Percentiles rank a stretch among this genome's conserved stretches.
phyloP scores from a whole-genome alignment of 1,140 invertebrate species.

The Agraylea sexmaculata region DNA sequence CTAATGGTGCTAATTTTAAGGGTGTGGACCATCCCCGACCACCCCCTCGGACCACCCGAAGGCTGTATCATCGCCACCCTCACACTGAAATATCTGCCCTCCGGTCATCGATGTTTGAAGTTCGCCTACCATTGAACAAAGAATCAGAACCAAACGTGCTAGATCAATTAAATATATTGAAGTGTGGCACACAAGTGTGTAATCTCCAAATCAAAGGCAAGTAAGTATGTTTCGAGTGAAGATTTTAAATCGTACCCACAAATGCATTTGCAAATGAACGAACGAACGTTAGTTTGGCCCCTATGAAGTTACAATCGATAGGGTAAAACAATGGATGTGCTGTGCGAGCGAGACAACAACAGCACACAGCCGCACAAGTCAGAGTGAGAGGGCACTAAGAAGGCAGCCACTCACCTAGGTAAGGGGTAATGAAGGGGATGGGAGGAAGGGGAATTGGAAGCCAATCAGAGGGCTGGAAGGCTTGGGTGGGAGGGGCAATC shows the following conservation, averaged over 20 bases:
- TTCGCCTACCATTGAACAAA: not conserved
- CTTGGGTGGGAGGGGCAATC: not conserved
- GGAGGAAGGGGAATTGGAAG: conserved; percentile 4
- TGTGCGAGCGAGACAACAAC: not conserved
- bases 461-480: conserved; percentile 3
- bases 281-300: not conserved
- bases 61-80: not conserved
- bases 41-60: conserved; percentile 2
- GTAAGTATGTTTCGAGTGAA: not conserved
- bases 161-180: not conserved
- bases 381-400: not conserved
- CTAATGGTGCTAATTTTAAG: conserved; percentile 20
- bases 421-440: not conserved
- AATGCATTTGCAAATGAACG: not conserved
- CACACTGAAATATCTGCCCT: conserved; percentile 2
- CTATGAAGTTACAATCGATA: not conserved
- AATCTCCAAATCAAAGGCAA: not conserved
- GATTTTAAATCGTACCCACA: not conserved
- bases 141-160: not conserved
- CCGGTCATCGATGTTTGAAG: conserved; percentile 6
- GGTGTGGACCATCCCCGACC: too few species aligned
- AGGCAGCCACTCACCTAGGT: not conserved
- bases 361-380: not conserved
- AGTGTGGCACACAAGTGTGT: not conserved
- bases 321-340: too few species aligned